phyloP scores from a whole-genome alignment of 2,888 invertebrate genomes.

The Orchestes rusci region DNA sequence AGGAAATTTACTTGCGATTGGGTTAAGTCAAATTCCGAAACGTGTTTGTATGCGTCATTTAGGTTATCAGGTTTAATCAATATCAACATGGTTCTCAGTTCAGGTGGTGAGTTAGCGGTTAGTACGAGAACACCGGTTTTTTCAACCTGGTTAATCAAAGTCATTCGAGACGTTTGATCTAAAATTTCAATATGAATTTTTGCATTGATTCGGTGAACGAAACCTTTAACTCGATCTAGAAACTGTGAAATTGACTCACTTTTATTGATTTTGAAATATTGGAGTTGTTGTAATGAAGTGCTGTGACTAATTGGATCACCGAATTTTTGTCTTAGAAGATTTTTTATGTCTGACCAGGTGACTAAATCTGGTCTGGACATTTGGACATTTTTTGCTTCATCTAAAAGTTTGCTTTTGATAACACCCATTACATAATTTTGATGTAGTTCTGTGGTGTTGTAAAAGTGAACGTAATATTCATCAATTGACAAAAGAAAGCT shows the following conservation, averaged over 20 bases:
- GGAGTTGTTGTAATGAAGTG: not conserved
- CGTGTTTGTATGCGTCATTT: not conserved
- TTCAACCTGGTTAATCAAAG: slow-evolving; percentile 2
- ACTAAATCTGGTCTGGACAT: not conserved
- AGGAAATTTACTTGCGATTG: not conserved
- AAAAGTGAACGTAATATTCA: slow-evolving; percentile 3
- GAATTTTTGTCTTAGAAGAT: not conserved
- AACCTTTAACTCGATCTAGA: not conserved
- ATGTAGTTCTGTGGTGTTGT: not conserved
- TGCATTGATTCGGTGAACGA: not conserved
- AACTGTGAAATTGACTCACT: not conserved
- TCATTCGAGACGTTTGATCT: slow-evolving; percentile 1
- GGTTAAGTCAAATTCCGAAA: not conserved
- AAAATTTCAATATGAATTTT: slow-evolving; percentile 1
- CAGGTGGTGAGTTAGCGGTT: not conserved
- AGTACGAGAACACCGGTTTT: slow-evolving; percentile 3
- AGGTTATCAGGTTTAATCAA: not conserved
- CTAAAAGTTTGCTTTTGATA: not conserved
- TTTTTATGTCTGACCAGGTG: not conserved
- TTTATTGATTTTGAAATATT: not conserved
- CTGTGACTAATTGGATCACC: too few species aligned
- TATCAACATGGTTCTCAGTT: not conserved
- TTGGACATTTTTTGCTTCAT: not conserved
- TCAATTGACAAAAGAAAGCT: not conserved
- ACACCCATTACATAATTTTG: not conserved